Percentiles rank a stretch among this genome's conserved stretches.
phyloP scores from a whole-genome alignment of 2,797 vertebrate species.

The Rallus crepitans region DNA sequence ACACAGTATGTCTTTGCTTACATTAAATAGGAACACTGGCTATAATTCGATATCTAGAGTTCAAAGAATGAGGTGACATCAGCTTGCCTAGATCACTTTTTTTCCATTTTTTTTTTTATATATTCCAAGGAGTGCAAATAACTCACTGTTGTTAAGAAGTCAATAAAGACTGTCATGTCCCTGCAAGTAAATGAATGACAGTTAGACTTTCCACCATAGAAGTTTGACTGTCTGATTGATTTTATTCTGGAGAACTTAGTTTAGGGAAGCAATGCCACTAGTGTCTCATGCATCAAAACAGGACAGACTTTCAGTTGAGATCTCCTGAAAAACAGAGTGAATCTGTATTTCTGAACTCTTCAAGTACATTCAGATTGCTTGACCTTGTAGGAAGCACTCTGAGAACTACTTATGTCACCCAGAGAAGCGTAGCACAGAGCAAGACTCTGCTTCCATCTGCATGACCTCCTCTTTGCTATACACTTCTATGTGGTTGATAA shows the following conservation, averaged over 20 bases:
- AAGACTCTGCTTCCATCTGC: not conserved
- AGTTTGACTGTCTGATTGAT: slow-evolving; percentile 34
- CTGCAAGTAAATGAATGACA: slow-evolving; percentile 32
- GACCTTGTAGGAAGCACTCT: not conserved
- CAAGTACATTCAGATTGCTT: not conserved
- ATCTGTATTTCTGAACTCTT: not conserved
- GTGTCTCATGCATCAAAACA: not conserved
- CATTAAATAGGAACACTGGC: not conserved
- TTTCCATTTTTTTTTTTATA: not conserved
- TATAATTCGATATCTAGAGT: not conserved
- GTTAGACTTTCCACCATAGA: not conserved
- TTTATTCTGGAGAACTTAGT: slow-evolving; percentile 35
- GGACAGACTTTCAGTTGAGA: not conserved
- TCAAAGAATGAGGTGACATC: not conserved
- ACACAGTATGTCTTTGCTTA: not conserved
- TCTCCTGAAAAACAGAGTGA: not conserved
- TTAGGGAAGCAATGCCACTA: not conserved
- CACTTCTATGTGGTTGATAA: not conserved
- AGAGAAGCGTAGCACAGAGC: not conserved
- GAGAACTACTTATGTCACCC: not conserved
- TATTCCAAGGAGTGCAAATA: not conserved
- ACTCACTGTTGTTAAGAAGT: slow-evolving; percentile 1
- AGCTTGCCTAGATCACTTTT: not conserved
- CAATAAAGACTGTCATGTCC: not conserved
- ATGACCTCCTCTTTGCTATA: not conserved